phyloP scores from a whole-genome alignment of 1,140 invertebrate species.

The Megathymus violae region DNA sequence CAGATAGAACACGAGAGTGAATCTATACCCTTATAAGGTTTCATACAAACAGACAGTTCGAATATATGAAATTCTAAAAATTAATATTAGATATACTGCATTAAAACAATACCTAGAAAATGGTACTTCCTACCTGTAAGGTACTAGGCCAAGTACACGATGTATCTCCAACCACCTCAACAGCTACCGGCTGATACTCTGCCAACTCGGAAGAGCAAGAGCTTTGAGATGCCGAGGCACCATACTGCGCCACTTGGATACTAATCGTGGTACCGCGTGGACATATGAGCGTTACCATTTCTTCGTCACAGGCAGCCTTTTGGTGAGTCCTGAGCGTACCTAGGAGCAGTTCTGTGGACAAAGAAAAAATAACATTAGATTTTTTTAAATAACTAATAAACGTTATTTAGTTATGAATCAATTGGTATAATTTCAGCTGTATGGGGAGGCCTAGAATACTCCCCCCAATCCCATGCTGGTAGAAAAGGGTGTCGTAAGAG shows the following conservation, averaged over 20 bases:
- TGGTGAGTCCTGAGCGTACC: constrained; percentile 95
- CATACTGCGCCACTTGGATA: constrained; percentile 90
- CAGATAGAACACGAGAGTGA: no score
- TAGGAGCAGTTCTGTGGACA: constrained; percentile 90
- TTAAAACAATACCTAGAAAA: background rate
- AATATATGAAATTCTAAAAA: no score
- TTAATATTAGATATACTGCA: no score
- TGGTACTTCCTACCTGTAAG: constrained; percentile 76
- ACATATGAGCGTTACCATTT: constrained; percentile 92
- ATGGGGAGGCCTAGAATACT: no score
- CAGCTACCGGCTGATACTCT: constrained; percentile 83
- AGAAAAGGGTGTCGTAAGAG: no score
- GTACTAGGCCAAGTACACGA: constrained; percentile 82
- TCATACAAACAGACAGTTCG: no score
- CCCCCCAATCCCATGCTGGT: no score
- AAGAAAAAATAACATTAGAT: constrained; percentile 25
- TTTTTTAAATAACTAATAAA: no score
- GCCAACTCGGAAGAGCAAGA: constrained; percentile 91
- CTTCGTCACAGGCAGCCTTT: constrained; percentile 93
- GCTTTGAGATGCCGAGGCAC: constrained; percentile 72
- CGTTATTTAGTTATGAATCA: no score
- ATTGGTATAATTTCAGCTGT: no score
- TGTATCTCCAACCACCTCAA: constrained; percentile 77
- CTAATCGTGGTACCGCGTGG: constrained; percentile 94
- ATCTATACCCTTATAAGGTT: no score